A percentile compares a stretch with the other conserved stretches of the same genome.
These are phyloP conservation scores for Gnathonemus longibarbis DNA, from an alignment of 2,113 vertebrate species.

Conservation along the genomic window DNA sequence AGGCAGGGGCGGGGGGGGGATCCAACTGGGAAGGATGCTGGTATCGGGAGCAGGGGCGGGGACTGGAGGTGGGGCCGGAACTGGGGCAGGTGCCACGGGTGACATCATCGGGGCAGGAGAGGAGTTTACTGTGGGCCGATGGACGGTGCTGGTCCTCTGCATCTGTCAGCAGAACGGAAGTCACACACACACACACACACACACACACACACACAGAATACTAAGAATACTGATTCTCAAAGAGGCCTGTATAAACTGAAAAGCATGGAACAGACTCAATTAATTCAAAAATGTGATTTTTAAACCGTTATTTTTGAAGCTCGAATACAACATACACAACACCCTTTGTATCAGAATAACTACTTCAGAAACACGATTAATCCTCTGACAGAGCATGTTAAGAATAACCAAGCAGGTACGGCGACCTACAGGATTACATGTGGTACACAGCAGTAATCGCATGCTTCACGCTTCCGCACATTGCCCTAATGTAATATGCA, in stretches of 20 bases:
- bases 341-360: background rate
- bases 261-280: background rate
- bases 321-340: background rate
- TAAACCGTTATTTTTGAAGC: background rate
- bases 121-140: constrained; percentile 38
- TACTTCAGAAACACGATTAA: background rate
- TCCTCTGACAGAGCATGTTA: background rate
- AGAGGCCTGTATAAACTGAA: background rate
- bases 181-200: background rate
- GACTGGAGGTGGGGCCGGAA: constrained; percentile 52
- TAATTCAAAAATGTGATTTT: background rate
- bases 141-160: constrained; percentile 65
- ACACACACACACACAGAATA: background rate
- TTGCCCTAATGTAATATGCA: background rate
- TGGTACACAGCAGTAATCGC: background rate
- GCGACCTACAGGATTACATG: background rate
- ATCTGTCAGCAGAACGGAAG: constrained; percentile 64
- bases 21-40: constrained; percentile 46
- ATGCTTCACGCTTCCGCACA: background rate
- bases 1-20: constrained; percentile 46
- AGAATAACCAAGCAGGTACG: background rate
- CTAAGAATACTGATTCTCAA: background rate
- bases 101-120: constrained; percentile 31
- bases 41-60: constrained; percentile 50
- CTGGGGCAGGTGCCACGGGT: constrained; percentile 41